phyloP scores from a whole-genome alignment of 1,140 invertebrate genomes.

The Hyposmocoma kahamanoa region DNA sequence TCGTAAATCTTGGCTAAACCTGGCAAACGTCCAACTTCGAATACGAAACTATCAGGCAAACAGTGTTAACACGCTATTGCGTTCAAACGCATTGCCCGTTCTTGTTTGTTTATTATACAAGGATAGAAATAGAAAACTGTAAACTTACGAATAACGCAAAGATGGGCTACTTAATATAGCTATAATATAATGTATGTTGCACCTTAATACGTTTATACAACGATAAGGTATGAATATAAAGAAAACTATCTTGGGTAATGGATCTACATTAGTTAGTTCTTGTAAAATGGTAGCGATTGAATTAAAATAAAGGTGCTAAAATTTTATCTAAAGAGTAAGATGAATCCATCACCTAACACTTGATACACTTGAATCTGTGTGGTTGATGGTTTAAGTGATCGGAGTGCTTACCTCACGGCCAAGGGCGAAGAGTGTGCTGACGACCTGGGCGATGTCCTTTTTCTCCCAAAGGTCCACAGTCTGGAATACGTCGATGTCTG shows the following conservation, averaged over 20 bases:
- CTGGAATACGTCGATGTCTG: constrained; percentile 96
- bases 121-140: not conserved
- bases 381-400: not conserved
- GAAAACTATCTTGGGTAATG: not conserved
- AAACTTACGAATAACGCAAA: not conserved
- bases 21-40: constrained; percentile 51
- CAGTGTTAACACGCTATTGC: constrained; percentile 37
- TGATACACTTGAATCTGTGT: no score
- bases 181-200: no score
- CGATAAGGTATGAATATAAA: no score
- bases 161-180: no score
- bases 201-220: no score
- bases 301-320: no score
- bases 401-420: constrained; percentile 87
- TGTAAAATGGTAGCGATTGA: not conserved
- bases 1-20: constrained; percentile 55
- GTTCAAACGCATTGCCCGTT: constrained; percentile 1
- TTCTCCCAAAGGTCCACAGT: constrained; percentile 96
- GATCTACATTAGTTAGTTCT: not conserved
- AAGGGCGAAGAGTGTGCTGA: constrained; percentile 93
- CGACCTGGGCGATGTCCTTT: constrained; percentile 95
- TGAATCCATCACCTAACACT: no score
- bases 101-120: not conserved
- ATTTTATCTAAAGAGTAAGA: no score
- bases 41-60: constrained; percentile 42